phyloP scores from a whole-genome alignment of 2,797 vertebrate species.

The Valencia hispanica region DNA sequence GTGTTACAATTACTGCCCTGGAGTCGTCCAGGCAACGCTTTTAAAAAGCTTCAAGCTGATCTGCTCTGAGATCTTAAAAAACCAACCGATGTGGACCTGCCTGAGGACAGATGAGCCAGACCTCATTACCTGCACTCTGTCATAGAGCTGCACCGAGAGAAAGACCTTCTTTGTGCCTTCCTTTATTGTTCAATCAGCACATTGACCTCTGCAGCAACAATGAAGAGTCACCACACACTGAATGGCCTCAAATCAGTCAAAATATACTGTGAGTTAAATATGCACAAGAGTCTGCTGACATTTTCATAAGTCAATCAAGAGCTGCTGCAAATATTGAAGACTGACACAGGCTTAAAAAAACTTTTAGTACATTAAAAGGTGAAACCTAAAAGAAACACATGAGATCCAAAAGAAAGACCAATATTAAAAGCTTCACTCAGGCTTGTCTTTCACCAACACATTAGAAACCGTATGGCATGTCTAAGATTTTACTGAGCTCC shows the following conservation, averaged over 20 bases:
- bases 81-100: slow-evolving; percentile 8
- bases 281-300: slow-evolving; percentile 30
- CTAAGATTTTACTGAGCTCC: no score
- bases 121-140: slow-evolving; percentile 37
- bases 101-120: slow-evolving; percentile 36
- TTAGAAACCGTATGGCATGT: no score
- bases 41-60: slow-evolving; percentile 21
- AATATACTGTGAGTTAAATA: slow-evolving; percentile 2
- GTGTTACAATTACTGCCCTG: slow-evolving; percentile 22
- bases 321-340: background rate
- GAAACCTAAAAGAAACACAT: background rate
- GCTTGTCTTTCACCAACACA: no score
- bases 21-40: slow-evolving; percentile 21
- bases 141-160: slow-evolving; percentile 31
- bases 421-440: background rate
- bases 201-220: slow-evolving; percentile 30
- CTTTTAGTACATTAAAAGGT: no score
- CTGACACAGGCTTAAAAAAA: background rate
- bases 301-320: slow-evolving; percentile 16
- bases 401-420: background rate
- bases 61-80: slow-evolving; percentile 16
- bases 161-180: slow-evolving; percentile 45
- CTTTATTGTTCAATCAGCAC: slow-evolving; percentile 50
- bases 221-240: slow-evolving; percentile 17
- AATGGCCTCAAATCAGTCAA: slow-evolving; percentile 19